These are phyloP conservation scores for Hirundichthys speculiger DNA, from an alignment of 2,113 vertebrate species.

Conservation along the genomic window DNA sequence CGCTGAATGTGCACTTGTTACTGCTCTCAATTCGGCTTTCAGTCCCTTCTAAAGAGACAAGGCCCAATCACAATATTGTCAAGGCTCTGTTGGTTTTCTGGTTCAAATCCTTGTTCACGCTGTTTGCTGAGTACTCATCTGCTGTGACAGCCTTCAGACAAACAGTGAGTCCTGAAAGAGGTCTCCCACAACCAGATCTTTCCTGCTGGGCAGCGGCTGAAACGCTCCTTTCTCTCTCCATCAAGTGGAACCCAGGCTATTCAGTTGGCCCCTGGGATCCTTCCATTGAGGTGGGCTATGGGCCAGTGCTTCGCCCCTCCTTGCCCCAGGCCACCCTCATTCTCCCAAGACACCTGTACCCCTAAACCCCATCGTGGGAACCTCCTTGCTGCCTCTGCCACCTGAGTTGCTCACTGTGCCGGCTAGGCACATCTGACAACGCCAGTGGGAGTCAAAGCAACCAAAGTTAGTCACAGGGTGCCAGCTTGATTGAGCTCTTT, in stretches of 20 bases:
- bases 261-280: slow-evolving; percentile 93
- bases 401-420: slow-evolving; percentile 69
- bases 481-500: slow-evolving; percentile 45
- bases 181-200: slow-evolving; percentile 93
- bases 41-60: slow-evolving; percentile 86
- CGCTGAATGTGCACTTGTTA: slow-evolving; percentile 85
- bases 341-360: slow-evolving; percentile 85
- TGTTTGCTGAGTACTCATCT: slow-evolving; percentile 99
- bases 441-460: slow-evolving; percentile 50
- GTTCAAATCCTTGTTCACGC: slow-evolving; percentile 99
- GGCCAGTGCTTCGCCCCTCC: slow-evolving; percentile 89
- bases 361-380: slow-evolving; percentile 83
- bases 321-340: slow-evolving; percentile 89
- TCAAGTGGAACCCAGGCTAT: slow-evolving; percentile 95
- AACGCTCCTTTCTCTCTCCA: slow-evolving; percentile 93
- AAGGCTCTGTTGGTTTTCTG: slow-evolving; percentile 94
- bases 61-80: slow-evolving; percentile 90
- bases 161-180: slow-evolving; percentile 94
- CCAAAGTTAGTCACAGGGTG: slow-evolving; percentile 49
- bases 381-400: slow-evolving; percentile 62
- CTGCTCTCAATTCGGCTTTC: slow-evolving; percentile 85
- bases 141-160: slow-evolving; percentile 96
- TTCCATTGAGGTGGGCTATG: slow-evolving; percentile 92
- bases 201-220: slow-evolving; percentile 93
- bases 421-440: slow-evolving; percentile 68